phyloP scores from a whole-genome alignment of 2,888 invertebrate species.

The Cephus runcator region DNA sequence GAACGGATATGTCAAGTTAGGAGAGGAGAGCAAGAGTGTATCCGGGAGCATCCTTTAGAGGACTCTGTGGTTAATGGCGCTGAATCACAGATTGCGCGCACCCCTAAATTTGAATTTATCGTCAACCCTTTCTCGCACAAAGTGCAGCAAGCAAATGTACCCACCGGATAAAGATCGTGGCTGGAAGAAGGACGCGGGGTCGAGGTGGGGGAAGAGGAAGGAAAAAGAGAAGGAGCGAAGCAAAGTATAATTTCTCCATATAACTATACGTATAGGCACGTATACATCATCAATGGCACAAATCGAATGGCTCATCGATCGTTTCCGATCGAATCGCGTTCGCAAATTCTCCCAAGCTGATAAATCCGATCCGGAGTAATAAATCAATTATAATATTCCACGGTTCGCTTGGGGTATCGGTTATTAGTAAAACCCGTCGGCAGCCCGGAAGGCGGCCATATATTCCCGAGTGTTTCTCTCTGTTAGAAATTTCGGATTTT shows the following conservation, averaged over 20 bases:
- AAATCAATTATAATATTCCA: constrained; percentile 67
- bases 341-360: constrained; percentile 34
- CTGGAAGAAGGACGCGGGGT: background rate
- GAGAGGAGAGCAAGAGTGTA: constrained; percentile 28
- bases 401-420: constrained; percentile 64
- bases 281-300: too few relatives aligned
- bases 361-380: constrained; percentile 58
- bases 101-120: constrained; percentile 58
- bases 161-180: constrained; percentile 8
- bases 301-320: too few relatives aligned
- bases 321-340: too few relatives aligned
- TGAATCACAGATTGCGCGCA: constrained; percentile 65
- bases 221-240: background rate
- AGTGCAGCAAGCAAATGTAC: constrained; percentile 9
- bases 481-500: constrained; percentile 56
- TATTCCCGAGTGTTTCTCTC: constrained; percentile 59
- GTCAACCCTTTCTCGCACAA: constrained; percentile 53
- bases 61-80: constrained; percentile 64
- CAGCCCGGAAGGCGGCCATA: constrained; percentile 61
- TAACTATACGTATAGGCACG: too few relatives aligned
- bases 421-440: constrained; percentile 64
- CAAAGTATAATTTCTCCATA: too few relatives aligned
- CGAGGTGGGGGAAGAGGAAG: background rate
- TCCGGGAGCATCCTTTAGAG: constrained; percentile 47
- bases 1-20: constrained; percentile 50